Evolutionary conservation across 2,888 invertebrate genomes (phyloP), one percentile per base, ranked within the genome.

Genomic region (Drosophila flavopinicola): DNA sequence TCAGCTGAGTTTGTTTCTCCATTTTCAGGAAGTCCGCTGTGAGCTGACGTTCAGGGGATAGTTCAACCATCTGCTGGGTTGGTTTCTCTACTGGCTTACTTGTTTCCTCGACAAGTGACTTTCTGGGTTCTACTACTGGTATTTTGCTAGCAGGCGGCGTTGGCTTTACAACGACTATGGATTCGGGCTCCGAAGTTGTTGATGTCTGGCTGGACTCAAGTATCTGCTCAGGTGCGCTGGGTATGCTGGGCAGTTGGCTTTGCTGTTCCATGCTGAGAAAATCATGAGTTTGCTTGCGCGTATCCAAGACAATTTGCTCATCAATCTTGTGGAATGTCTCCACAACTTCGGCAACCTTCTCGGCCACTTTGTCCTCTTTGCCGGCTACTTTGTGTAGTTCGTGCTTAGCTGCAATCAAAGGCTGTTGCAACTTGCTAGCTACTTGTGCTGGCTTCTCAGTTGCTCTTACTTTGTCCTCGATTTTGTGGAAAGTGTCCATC

Each of bases 191-290:
- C 1, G 87, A 61, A 6, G 78, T 42, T 2, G 60, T 65, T 15
- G 78, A 86, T 30, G 82, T 70, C 30, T 73, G 59, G n/a, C 77
- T 76, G 6, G 85, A 58, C 15, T 76, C 51, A 9, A 84, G 13
- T 6, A 42, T 41, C 20, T 61, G 56, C 13, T 79, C 73, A 2
- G 59, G 2, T n/a, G 51, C 30, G 13, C 57, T 45, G 0, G 58
- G 65, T 11, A 77, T 13, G 17, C 60, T 70, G 2, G 82, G 76
- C 35, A 88, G 44, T 37, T 88, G 88, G 5, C 61, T 70, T 64
- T 88, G 72, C 52, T 88, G 85, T 25, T 88, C 88, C 85, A 77
- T 88, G 66, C 56, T 70, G 0, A 88, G 60, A 37, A 89, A 89
- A 58, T 89, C 88, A 27, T 78, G 75, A 6, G 90, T 88, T 4